phyloP scores from a whole-genome alignment of 2,113 vertebrate genomes.

The Istiophorus platypterus region DNA sequence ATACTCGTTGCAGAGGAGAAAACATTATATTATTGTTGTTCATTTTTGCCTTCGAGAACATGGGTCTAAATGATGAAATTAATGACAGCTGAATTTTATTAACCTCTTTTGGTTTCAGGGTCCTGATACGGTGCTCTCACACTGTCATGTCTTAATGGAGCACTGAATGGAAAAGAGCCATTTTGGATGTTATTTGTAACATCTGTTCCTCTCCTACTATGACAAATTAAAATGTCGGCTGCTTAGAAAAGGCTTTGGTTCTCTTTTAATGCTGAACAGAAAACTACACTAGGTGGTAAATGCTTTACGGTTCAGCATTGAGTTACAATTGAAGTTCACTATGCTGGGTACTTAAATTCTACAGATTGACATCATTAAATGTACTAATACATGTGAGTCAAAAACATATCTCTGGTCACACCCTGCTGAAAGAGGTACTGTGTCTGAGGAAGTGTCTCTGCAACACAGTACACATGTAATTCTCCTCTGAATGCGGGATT shows the following conservation, averaged over 20 bases:
- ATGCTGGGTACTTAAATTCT: not conserved
- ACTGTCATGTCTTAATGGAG: not conserved
- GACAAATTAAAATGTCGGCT: not conserved
- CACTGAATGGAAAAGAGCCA: not conserved
- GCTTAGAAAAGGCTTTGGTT: not conserved
- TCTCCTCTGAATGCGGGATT: conserved; percentile 27
- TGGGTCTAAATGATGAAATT: not conserved
- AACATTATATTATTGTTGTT: not conserved
- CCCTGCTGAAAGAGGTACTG: not conserved
- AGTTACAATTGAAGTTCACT: not conserved
- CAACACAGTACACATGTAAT: not conserved
- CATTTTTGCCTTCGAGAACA: not conserved
- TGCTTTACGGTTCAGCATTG: not conserved
- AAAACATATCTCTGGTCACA: not conserved
- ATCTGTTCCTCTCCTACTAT: not conserved
- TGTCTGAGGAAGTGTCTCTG: not conserved
- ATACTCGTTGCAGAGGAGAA: not conserved
- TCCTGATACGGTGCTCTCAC: not conserved
- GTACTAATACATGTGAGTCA: not conserved
- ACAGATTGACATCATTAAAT: not conserved
- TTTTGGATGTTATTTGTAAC: not conserved
- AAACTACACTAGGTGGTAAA: not conserved
- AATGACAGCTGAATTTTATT: not conserved
- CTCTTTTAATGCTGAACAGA: not conserved
- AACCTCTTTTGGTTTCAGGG: not conserved